Evolutionary conservation across 2,888 invertebrate species (phyloP).

Genomic region (Standfussiana lucernea): DNA sequence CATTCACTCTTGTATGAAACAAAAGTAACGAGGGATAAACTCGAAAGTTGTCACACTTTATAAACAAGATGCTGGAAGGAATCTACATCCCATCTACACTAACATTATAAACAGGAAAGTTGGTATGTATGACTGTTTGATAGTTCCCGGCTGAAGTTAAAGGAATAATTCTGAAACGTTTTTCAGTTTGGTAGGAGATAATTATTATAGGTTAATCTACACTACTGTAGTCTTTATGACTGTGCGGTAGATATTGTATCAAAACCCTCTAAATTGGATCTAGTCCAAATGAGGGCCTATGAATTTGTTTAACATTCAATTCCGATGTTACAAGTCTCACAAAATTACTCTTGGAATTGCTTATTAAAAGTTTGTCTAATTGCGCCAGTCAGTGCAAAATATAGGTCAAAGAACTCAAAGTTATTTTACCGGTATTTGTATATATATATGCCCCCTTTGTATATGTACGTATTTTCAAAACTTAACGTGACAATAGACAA

Average conservation of each 20-base stretch:
- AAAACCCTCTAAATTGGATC: background rate
- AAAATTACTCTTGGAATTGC: background rate
- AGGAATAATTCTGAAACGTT: conserved; percentile 11
- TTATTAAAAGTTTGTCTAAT: background rate
- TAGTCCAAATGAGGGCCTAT: background rate
- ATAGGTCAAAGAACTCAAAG: background rate
- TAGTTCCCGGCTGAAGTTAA: conserved; percentile 9
- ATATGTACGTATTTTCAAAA: background rate
- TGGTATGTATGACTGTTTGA: conserved; percentile 21
- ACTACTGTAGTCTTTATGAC: background rate
- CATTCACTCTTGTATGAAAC: conserved; percentile 67
- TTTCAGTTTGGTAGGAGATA: background rate
- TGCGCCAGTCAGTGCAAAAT: background rate
- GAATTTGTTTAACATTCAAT: background rate
- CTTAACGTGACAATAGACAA: background rate
- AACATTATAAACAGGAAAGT: conserved; percentile 37
- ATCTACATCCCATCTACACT: conserved; percentile 55
- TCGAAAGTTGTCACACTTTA: conserved; percentile 69
- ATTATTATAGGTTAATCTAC: background rate
- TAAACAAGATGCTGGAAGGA: conserved; percentile 62
- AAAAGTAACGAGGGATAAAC: conserved; percentile 67
- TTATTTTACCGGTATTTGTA: background rate
- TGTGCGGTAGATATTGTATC: background rate
- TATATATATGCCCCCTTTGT: too few species aligned
- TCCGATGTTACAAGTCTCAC: background rate